Conservation (phyloP, 2,888 invertebrate species). For the Diaprepes abbreviatus region DNA sequence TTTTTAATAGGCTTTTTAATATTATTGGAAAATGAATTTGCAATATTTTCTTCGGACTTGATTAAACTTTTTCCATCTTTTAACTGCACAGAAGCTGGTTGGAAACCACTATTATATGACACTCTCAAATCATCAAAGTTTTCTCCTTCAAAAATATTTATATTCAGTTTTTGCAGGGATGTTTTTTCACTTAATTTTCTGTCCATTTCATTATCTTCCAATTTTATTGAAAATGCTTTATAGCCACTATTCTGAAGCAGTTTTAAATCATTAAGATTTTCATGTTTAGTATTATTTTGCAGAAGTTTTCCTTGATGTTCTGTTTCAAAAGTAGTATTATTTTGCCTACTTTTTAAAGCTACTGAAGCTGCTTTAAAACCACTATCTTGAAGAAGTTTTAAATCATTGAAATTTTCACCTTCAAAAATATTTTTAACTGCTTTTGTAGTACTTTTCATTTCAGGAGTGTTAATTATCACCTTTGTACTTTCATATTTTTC, state of each 20-base stretch:
- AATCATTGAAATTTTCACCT: slow-evolving; percentile 40
- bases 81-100: background rate
- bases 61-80: background rate
- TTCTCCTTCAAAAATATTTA: slow-evolving; percentile 36
- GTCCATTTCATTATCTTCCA: background rate
- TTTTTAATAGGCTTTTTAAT: background rate
- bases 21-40: too few relatives aligned
- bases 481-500: background rate
- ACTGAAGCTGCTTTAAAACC: slow-evolving; percentile 32
- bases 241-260: background rate
- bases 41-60: background rate
- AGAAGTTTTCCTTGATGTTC: background rate
- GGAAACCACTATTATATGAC: background rate
- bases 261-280: slow-evolving; percentile 29
- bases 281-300: slow-evolving; percentile 26
- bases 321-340: background rate
- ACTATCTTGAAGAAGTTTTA: slow-evolving; percentile 11
- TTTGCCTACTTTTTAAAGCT: background rate
- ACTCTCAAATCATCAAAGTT: slow-evolving; percentile 27
- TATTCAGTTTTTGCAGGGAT: too few relatives aligned
- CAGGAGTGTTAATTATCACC: background rate
- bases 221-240: background rate
- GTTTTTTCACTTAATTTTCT: background rate
- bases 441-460: background rate
- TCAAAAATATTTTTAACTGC: slow-evolving; percentile 32